A percentile compares a stretch with the other conserved stretches of the same genome.
phyloP scores from a whole-genome alignment of 1,140 invertebrate genomes.

The Drosophila funebris region DNA sequence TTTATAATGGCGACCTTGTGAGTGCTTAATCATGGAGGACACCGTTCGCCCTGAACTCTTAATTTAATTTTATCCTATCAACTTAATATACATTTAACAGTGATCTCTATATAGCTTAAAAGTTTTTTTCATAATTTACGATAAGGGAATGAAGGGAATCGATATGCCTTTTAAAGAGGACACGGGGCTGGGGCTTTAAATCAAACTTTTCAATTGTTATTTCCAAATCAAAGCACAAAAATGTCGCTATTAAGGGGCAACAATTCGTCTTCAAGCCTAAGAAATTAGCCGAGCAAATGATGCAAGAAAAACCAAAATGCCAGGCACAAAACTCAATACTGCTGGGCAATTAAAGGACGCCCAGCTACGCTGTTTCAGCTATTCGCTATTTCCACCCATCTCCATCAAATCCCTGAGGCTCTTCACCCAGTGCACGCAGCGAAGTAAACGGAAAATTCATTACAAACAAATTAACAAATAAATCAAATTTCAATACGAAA shows the following conservation, averaged over 20 bases:
- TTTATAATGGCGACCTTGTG: too few species aligned
- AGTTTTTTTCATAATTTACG: too few species aligned
- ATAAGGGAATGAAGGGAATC: too few species aligned
- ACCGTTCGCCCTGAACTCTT: too few species aligned
- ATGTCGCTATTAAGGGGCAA: constrained; percentile 20
- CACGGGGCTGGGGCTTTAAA: neutral
- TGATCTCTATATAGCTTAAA: too few species aligned
- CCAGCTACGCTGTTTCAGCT: constrained; percentile 6
- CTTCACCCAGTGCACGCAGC: constrained; percentile 38
- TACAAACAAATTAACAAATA: constrained; percentile 84
- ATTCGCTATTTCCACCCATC: constrained; percentile 5
- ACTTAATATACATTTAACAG: too few species aligned
- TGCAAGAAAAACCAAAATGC: constrained; percentile 69
- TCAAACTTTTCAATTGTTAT: constrained; percentile 47
- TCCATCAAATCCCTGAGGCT: constrained; percentile 9
- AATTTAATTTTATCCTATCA: too few species aligned
- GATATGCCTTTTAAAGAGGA: neutral
- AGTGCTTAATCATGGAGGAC: too few species aligned
- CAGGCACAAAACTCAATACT: constrained; percentile 41
- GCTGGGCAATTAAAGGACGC: constrained; percentile 60
- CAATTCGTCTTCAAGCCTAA: constrained; percentile 44
- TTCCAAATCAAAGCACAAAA: constrained; percentile 61
- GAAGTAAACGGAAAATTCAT: constrained; percentile 82
- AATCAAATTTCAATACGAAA: constrained; percentile 84
- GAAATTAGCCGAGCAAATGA: constrained; percentile 77